A percentile compares a stretch with the other conserved stretches of the same genome.
These are phyloP conservation scores for Hypselothyrea guttata DNA, from an alignment of 2,888 invertebrate species.

Conservation along the genomic window DNA sequence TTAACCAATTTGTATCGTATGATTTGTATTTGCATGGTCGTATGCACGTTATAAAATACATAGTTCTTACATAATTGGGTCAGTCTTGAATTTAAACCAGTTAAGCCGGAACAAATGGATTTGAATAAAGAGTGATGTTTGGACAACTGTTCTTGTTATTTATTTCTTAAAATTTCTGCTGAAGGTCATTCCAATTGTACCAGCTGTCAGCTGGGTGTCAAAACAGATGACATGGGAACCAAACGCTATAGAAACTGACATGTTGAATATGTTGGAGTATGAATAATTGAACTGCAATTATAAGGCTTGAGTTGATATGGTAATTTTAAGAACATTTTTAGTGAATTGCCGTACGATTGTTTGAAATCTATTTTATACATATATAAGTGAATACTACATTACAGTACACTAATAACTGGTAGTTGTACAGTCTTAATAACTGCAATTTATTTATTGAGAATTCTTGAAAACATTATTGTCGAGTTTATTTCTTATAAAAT, in stretches of 20 bases:
- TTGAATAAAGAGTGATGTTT: too few species aligned
- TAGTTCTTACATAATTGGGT: too few species aligned
- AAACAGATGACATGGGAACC: not conserved
- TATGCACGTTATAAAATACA: too few species aligned
- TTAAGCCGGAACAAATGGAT: too few species aligned
- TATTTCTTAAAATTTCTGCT: too few species aligned
- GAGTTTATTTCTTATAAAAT: slow-evolving; percentile 27
- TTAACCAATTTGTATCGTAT: too few species aligned
- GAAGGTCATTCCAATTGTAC: not conserved
- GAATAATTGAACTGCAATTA: slow-evolving; percentile 50
- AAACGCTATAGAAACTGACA: too few species aligned
- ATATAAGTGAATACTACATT: slow-evolving; percentile 7
- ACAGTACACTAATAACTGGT: slow-evolving; percentile 8
- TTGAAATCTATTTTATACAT: slow-evolving; percentile 8
- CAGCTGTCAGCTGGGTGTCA: not conserved
- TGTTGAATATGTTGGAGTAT: too few species aligned
- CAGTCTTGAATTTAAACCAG: too few species aligned
- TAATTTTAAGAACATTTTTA: slow-evolving; percentile 48
- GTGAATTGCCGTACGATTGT: slow-evolving; percentile 13
- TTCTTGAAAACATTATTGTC: slow-evolving; percentile 22
- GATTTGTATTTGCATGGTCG: too few species aligned
- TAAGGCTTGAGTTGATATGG: slow-evolving; percentile 20
- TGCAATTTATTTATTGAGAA: slow-evolving; percentile 33
- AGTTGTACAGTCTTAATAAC: slow-evolving; percentile 9
- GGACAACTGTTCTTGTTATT: too few species aligned